Percentiles rank a stretch among this genome's conserved stretches.
Conservation (phyloP, 2,888 invertebrate species). For the Lapara coniferarum region DNA sequence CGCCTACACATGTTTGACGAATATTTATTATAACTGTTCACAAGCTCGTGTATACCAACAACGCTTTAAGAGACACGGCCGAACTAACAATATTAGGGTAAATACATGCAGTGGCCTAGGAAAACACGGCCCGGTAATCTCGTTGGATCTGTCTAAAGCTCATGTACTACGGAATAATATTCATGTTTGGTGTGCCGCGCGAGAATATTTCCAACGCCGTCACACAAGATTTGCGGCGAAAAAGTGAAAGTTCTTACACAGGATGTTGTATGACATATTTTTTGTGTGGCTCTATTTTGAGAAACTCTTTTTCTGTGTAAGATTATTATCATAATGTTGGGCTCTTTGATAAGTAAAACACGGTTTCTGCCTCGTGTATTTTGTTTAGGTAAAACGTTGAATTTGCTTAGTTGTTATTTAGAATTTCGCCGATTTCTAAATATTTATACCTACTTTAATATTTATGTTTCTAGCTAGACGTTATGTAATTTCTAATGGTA, state of each 20-base stretch:
- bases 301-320: slow-evolving; percentile 9
- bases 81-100: slow-evolving; percentile 13
- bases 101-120: slow-evolving; percentile 21
- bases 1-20: slow-evolving; percentile 10
- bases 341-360: background rate
- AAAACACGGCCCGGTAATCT: slow-evolving; percentile 20
- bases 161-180: slow-evolving; percentile 14
- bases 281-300: slow-evolving; percentile 10
- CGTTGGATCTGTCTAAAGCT: slow-evolving; percentile 14
- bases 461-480: slow-evolving; percentile 2
- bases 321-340: slow-evolving; percentile 9
- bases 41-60: background rate
- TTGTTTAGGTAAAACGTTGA: background rate
- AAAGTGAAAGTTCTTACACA: slow-evolving; percentile 19
- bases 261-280: slow-evolving; percentile 11
- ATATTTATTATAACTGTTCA: slow-evolving; percentile 16
- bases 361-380: background rate
- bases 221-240: slow-evolving; percentile 13
- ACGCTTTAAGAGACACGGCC: background rate
- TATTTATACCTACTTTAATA: slow-evolving; percentile 12
- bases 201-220: slow-evolving; percentile 10
- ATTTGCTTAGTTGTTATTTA: background rate
- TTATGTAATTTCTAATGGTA: slow-evolving; percentile 13
- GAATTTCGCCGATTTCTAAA: slow-evolving; percentile 2
- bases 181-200: slow-evolving; percentile 16